phyloP scores from a whole-genome alignment of 2,888 invertebrate species.

The Epirrita christyi region DNA sequence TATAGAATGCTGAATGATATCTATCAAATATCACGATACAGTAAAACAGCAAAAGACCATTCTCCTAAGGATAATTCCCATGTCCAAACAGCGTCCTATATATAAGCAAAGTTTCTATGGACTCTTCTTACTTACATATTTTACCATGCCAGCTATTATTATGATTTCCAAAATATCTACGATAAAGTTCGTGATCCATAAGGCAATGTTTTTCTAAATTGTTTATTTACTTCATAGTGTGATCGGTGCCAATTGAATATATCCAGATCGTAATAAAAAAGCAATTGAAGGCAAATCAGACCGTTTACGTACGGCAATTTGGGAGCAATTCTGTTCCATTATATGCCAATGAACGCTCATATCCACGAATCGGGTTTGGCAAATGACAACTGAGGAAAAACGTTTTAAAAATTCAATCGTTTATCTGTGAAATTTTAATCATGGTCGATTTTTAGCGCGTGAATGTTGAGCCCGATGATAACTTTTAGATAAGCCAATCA shows the following conservation, averaged over 20 bases:
- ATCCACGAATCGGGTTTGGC: constrained; percentile 44
- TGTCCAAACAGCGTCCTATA: no score
- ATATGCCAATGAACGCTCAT: constrained; percentile 50
- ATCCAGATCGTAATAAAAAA: constrained; percentile 38
- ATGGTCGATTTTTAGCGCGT: constrained; percentile 1
- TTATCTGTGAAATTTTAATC: constrained; percentile 1
- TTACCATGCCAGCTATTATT: no score
- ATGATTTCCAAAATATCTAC: no score
- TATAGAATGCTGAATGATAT: no score
- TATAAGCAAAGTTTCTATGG: no score
- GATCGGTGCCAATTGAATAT: constrained; percentile 29
- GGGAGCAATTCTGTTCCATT: constrained; percentile 46
- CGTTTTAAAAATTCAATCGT: constrained; percentile 25
- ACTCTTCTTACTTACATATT: no score
- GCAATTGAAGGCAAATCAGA: constrained; percentile 48
- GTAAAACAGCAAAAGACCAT: no score
- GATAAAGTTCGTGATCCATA: neutral
- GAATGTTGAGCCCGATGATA: neutral
- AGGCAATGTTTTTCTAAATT: neutral
- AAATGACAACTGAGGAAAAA: constrained; percentile 40
- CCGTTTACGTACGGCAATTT: constrained; percentile 47
- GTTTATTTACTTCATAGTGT: constrained; percentile 7
- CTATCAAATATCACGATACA: no score
- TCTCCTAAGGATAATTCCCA: no score
- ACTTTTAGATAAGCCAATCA: no score